These are phyloP conservation scores for Epinephelus malabaricus DNA, from an alignment of 2,797 vertebrate species.

Conservation along the genomic window DNA sequence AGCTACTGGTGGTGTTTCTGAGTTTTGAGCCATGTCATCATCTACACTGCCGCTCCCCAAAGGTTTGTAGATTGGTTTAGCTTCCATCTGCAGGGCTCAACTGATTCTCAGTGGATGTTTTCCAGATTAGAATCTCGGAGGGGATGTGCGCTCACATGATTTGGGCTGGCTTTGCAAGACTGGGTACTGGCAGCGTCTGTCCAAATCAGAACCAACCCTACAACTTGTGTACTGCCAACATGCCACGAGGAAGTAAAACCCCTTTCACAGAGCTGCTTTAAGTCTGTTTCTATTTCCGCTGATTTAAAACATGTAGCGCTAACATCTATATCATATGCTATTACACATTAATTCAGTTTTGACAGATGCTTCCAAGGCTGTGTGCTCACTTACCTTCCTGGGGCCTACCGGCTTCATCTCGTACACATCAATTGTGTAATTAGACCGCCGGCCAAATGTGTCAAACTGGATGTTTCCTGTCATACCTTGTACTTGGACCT, in stretches of 20 bases:
- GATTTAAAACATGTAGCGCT: background rate
- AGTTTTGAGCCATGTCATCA: slow-evolving; percentile 5
- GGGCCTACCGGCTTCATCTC: slow-evolving; percentile 94
- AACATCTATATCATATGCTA: slow-evolving; percentile 23
- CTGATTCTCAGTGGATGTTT: slow-evolving; percentile 38
- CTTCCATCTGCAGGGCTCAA: slow-evolving; percentile 36
- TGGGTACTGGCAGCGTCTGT: slow-evolving; percentile 33
- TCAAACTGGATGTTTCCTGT: slow-evolving; percentile 99
- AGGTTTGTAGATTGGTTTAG: slow-evolving; percentile 9
- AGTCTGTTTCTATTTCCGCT: slow-evolving; percentile 13
- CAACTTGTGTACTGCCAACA: slow-evolving; percentile 22
- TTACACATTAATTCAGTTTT: slow-evolving; percentile 32
- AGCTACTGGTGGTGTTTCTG: background rate
- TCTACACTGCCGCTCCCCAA: background rate
- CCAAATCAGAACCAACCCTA: slow-evolving; percentile 33
- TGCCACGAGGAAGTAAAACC: slow-evolving; percentile 29
- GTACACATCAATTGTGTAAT: slow-evolving; percentile 98
- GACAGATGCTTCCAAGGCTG: slow-evolving; percentile 19
- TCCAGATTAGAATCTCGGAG: slow-evolving; percentile 45
- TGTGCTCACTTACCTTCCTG: slow-evolving; percentile 89
- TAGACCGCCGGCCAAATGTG: slow-evolving; percentile 95
- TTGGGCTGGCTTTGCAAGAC: slow-evolving; percentile 48
- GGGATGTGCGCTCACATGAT: slow-evolving; percentile 26
- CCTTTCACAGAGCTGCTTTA: slow-evolving; percentile 9
- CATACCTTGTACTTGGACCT: slow-evolving; percentile 99